These are phyloP conservation scores for Trilocha varians DNA, from an alignment of 2,888 invertebrate species.

Conservation along the genomic window DNA sequence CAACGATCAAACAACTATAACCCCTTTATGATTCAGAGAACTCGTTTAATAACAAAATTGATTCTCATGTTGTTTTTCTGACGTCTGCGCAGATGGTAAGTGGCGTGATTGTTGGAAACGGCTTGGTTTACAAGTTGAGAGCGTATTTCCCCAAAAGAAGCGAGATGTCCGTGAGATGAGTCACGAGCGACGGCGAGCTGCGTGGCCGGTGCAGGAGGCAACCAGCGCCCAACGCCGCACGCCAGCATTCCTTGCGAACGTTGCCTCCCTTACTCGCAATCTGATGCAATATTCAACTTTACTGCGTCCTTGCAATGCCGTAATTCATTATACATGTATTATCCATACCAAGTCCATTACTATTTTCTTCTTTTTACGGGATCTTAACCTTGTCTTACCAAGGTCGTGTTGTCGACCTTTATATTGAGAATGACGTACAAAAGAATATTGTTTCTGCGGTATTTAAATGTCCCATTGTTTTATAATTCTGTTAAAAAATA, in stretches of 20 bases:
- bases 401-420: no score
- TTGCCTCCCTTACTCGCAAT: conserved; percentile 60
- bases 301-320: conserved; percentile 73
- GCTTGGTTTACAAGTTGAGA: conserved; percentile 31
- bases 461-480: no score
- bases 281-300: conserved; percentile 73
- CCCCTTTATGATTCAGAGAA: conserved; percentile 10
- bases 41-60: conserved; percentile 15
- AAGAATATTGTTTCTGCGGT: no score
- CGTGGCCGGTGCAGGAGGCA: conserved; percentile 17
- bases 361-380: conserved; percentile 50
- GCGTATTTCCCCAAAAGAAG: conserved; percentile 55
- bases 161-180: conserved; percentile 42
- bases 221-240: conserved; percentile 13
- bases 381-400: conserved; percentile 17
- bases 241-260: conserved; percentile 64
- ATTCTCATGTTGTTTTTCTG: conserved; percentile 18
- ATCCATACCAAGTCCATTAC: conserved; percentile 55
- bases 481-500: no score
- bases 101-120: conserved; percentile 30
- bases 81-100: conserved; percentile 39
- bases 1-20: neutral
- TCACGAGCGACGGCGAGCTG: conserved; percentile 32
- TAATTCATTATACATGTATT: conserved; percentile 70
- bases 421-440: no score